Base-by-base conservation (phyloP, 2,888 invertebrate genomes). In the Pelosia muscerda region DNA sequence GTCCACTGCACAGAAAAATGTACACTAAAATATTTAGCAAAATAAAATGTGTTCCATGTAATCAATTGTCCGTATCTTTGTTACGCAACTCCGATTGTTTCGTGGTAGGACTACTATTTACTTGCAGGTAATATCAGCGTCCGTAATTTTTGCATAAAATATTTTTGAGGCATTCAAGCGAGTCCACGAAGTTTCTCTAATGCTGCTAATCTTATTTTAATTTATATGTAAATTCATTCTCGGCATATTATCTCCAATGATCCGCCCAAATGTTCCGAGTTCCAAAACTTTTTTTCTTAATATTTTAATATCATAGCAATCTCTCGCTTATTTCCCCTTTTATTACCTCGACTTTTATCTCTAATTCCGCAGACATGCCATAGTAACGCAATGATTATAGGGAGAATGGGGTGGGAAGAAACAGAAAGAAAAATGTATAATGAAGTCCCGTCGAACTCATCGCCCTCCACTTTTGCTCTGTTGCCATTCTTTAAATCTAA, bases 351-450 rank as follows among this genome's bases (percentile, higher is more conserved):
- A 86, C 84, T 88, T 89, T 90, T 89, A 88, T 90, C 88, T 90
- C 86, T 89, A 88, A 89, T 89, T 88, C 84, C 74, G 75, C 86
- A 86, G 88, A 87, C 87, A 86, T 86, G 84, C 84, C 84, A 83
- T 86, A 84, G 86, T 84, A 87, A 87, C 85, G 86, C 84, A 84
- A 87, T 88, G 86, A 90, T 90, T 89, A 84, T 81, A 72, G 81
- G 84, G 84, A 79, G 81, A 85, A 86, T 70, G 82, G 83, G 84
- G 85, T 83, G 83, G 81, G 75, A 80, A 82, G 82, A 74, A 81
- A 82, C 77, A 84, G 83, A 84, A 83, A 86, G 84, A 88, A 89
- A 90, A 88, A 88, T 85, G 76, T 87, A 84, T 90, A 91, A 92
- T 89, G 89, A 89, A 91, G 87, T 90, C 84, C 79, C 84, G 72